Evolutionary conservation across 2,888 invertebrate genomes (phyloP), one percentile per base, ranked within the genome.

Genomic region (Chromoteleia sp.): DNA sequence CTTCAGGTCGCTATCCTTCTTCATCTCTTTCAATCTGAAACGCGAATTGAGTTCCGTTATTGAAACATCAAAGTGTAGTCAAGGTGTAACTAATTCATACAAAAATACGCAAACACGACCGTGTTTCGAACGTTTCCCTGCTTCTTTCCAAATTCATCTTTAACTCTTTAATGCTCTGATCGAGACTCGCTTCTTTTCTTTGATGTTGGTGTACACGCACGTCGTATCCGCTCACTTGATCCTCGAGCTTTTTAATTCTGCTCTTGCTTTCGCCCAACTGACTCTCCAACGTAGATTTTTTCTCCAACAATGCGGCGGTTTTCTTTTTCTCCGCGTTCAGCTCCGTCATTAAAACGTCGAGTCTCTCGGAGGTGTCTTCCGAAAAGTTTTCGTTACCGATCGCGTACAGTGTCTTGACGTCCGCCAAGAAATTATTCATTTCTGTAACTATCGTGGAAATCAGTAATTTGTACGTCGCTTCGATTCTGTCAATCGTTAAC

Each of bases 101-200:
- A 30, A 5, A 25, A 21, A 15, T 30, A 36, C 15, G 30, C 12
- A 29, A 61, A 19, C 3, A 7, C n/a, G 68, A 76, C 76, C 59
- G 54, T 21, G 15, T 7, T 33, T 77, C 77, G 6, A 30, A 65
- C 5, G 8, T 5, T 7, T 79, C 67, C 10, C 33, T 45, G 5
- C 10, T 43, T 14, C 68, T 68, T 1, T 74, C 59, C 15, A 61
- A 1, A 2, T 6, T 54, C 1, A 1, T 30, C 12, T 70, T 45
- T n/a, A 80, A 12, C 2, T 75, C 70, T 21, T 75, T 80, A 14
- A 63, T 65, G 0, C 12, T 21, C 1, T 75, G 63, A 0, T 80
- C 70, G 2, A 75, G 30, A 33, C 2, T 45, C 1, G 25, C n/a
- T 19, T 80, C 74, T 7, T 36, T 80, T 14, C 70, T 54, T 14